Evolutionary conservation across 2,888 invertebrate species (phyloP), one percentile per base, ranked within the genome.

Genomic region (Phrixothrix hirtus): DNA sequence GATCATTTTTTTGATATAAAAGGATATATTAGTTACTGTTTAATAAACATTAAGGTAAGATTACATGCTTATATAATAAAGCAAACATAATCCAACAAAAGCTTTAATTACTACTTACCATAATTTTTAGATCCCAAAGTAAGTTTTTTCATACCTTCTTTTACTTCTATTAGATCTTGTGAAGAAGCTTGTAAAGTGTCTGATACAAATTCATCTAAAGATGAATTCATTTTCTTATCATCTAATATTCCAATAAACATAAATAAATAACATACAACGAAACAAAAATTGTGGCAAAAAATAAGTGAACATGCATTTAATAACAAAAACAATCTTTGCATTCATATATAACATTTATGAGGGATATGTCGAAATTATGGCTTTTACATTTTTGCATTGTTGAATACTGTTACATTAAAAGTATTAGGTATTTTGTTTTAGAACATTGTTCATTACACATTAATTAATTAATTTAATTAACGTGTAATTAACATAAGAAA

Each of bases 61-160:
- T 47, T 49, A 44, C 36, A 47, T 39, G 41, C 44, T 17, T 12
- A 11, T 34, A 32, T 16, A 51, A 36, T 53, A 55, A 57, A 50
- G 57, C 55, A 49, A 49, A 60, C 51, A 27, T 37, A 56, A 57
- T 35, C 47, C 34, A 39, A 37, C 44, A 52, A 53, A n/a, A n/a
- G n/a, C 50, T 21, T 26, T 15, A 50, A 46, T 17, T 31, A 32
- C 10, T 41, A 50, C 80, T 81, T 73, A 79, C 81, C 79, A 75
- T 78, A 76, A 44, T 75, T 64, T 67, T 76, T 77, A 58, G 79
- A 73, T 65, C 77, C 77, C 68, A 79, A 73, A 45, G 83, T 84
- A 60, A 89, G 79, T 74, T 84, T 85, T 75, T 85, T 83, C 84
- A 89, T 87, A 67, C 87, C 87, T 69, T 87, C 85, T 68, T 84